Evolutionary conservation across 2,113 vertebrate species (phyloP).

Genomic region (Plestiodon gilberti): DNA sequence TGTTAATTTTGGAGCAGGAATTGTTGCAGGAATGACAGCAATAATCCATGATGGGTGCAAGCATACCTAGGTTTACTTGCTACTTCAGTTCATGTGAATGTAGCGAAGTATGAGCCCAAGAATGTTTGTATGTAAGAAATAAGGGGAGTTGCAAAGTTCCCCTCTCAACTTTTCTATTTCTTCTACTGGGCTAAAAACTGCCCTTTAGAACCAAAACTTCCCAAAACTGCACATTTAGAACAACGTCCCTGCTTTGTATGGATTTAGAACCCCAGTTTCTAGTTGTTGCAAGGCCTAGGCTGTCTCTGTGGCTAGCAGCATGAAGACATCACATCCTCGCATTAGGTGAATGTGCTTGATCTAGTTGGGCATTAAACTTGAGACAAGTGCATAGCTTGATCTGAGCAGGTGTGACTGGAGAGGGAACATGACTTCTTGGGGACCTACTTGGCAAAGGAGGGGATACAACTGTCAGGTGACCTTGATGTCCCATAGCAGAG

Average conservation of each 20-base stretch:
- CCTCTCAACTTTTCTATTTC: neutral
- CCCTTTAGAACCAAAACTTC: too few species aligned
- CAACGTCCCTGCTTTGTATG: neutral
- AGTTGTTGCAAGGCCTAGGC: neutral
- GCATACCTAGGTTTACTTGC: neutral
- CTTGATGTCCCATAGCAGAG: neutral
- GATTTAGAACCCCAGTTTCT: neutral
- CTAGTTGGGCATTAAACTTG: neutral
- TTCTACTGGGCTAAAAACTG: neutral
- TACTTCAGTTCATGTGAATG: neutral
- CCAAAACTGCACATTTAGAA: neutral
- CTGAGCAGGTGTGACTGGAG: neutral
- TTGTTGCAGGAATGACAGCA: neutral
- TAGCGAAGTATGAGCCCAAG: neutral
- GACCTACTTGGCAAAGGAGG: neutral
- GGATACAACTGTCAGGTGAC: neutral
- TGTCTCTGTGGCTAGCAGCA: neutral
- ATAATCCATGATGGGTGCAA: neutral
- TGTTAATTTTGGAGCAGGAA: neutral
- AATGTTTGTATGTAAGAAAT: neutral
- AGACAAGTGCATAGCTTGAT: neutral
- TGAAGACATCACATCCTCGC: neutral
- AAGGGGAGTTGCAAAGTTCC: neutral
- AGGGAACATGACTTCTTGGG: too few species aligned
- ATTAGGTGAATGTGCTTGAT: neutral